Evolutionary conservation across 2,113 vertebrate genomes (phyloP).

Genomic region (Hydrochoerus hydrochaeris): DNA sequence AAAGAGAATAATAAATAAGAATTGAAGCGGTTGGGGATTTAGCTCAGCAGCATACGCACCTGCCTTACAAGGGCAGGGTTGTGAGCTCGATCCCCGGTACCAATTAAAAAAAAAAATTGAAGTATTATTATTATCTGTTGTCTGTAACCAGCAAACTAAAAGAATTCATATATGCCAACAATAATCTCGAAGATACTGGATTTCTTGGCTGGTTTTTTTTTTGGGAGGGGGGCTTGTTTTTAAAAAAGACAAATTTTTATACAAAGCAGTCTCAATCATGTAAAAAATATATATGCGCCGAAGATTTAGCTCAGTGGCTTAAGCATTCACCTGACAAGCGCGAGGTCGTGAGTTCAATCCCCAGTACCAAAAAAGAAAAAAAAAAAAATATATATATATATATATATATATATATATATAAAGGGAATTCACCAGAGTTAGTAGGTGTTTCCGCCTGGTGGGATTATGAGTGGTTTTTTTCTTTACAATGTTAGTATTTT

Average conservation of each 20-base stretch:
- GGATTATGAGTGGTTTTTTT: not conserved
- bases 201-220: not conserved
- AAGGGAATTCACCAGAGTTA: not conserved
- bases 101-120: not conserved
- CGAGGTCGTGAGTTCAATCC: no score
- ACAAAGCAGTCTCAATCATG: not conserved
- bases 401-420: not conserved
- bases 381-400: not conserved
- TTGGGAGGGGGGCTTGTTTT: no score
- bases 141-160: not conserved
- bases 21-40: no score
- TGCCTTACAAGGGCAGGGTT: no score
- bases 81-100: no score
- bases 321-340: no score
- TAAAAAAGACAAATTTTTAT: not conserved
- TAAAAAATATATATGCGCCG: not conserved
- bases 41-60: no score
- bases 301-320: no score
- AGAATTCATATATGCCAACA: not conserved
- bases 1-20: not conserved
- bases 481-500: constrained; percentile 29
- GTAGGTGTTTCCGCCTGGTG: not conserved
- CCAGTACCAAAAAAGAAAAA: no score
- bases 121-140: not conserved
- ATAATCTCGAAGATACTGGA: not conserved